Evolutionary conservation across 1,140 invertebrate species (phyloP).

Genomic region (Dendroctonus valens): DNA sequence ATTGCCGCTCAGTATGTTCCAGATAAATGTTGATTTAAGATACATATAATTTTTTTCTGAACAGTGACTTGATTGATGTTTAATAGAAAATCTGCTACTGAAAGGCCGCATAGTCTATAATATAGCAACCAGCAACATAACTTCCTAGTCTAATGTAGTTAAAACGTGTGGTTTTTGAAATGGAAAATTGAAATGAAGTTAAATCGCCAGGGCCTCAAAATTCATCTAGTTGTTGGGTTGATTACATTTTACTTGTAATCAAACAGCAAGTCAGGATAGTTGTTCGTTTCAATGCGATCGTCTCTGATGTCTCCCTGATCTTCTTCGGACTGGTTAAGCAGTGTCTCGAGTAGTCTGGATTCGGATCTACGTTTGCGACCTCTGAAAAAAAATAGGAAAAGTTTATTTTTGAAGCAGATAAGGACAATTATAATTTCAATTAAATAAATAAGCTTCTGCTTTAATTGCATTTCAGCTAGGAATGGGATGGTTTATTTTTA

Average conservation of each 20-base stretch:
- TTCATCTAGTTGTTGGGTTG: background rate
- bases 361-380: constrained; percentile 38
- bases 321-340: constrained; percentile 42
- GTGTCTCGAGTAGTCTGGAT: constrained; percentile 34
- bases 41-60: too few species aligned
- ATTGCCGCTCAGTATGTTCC: too few species aligned
- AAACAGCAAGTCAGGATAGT: constrained; percentile 26
- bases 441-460: background rate
- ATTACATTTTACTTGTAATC: constrained; percentile 12
- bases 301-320: constrained; percentile 35
- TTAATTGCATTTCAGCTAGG: background rate
- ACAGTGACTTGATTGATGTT: too few species aligned
- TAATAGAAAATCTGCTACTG: too few species aligned
- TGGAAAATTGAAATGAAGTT: background rate
- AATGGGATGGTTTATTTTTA: background rate
- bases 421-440: background rate
- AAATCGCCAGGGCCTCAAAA: constrained; percentile 3
- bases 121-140: too few species aligned
- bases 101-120: too few species aligned
- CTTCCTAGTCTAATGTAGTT: background rate
- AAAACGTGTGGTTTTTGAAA: background rate
- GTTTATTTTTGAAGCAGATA: background rate
- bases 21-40: too few species aligned
- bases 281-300: constrained; percentile 3
- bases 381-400: constrained; percentile 28